Evolutionary conservation across 1,140 invertebrate genomes (phyloP).

Genomic region (Bombus affinis): DNA sequence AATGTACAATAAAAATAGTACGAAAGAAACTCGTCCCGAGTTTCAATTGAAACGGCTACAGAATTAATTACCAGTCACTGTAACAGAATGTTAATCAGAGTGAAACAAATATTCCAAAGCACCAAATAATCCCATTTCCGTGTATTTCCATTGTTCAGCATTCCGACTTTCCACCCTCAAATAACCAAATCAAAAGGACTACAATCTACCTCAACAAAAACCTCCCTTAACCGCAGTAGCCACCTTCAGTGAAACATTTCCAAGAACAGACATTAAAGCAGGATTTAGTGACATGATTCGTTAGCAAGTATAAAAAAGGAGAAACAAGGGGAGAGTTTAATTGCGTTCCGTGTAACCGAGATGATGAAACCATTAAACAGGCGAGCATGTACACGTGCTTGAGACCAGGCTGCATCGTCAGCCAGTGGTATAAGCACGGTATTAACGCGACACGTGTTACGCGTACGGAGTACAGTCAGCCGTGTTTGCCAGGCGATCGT

Average conservation of each 20-base stretch:
- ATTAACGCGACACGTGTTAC: conserved; percentile 43
- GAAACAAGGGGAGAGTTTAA: background rate
- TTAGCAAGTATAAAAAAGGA: background rate
- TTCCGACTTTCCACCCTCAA: no score
- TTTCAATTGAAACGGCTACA: no score
- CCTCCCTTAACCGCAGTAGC: no score
- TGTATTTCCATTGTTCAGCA: no score
- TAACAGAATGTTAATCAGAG: no score
- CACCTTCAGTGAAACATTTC: background rate
- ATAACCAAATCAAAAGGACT: background rate
- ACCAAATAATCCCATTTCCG: no score
- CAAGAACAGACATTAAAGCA: background rate
- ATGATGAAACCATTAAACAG: conserved; percentile 25
- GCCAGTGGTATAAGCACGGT: conserved; percentile 19
- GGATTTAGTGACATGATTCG: background rate
- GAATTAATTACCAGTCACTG: no score
- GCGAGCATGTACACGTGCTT: background rate
- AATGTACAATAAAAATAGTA: no score
- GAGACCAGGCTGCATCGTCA: background rate
- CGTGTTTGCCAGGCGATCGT: conserved; percentile 1
- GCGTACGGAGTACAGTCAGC: background rate
- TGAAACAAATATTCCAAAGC: no score
- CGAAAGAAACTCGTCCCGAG: accelerated
- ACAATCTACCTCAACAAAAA: background rate
- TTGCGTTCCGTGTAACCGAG: background rate